Base-by-base conservation (phyloP, 1,140 invertebrate genomes). In the Pseudomyrmex sp. region DNA sequence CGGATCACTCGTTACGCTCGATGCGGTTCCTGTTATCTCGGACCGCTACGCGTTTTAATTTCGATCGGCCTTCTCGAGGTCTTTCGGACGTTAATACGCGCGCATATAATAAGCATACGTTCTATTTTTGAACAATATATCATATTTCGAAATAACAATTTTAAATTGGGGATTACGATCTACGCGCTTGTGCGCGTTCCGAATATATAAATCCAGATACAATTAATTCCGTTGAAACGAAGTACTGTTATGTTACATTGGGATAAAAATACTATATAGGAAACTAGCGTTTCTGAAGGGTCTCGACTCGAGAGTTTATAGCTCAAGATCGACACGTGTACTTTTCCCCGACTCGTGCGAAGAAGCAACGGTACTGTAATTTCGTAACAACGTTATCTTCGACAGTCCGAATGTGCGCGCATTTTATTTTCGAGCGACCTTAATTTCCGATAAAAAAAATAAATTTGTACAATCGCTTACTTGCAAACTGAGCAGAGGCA, bases 401-500 rank as follows among this genome's bases (percentile, higher is more conserved):
- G 62, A 77, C 52, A 59, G 65, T 48, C 20, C 9, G 20, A 48
- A 35, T 0, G 35, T 68, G 62, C 74, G 65, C 13, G 61, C 62
- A 20, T 7, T 1, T 58, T 10, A 15, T 3, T 35, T 82, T n/a
- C 20, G 20, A 2, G 13, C 48, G 8, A 23, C 54, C n/a, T 13
- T 23, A 12, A 13, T 54, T 44, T 13, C 18, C 26, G 74, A 68
- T 68, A 18, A 18, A 18, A 18, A 54, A 77, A 26, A 15, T 12
- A 12, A 66, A 77, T 68, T 23, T 68, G n/a, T 68, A 46, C 12
- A 9, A 68, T 23, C 48, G 12, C 35, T 79, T 94, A 97, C 96
- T 95, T 97, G 96, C 82, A 96, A 95, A 15, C 95, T 95, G 59
- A 96, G 92, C 2, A 96, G 92, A 59, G 94, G 93, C 23, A 96